Base-by-base conservation (phyloP, 2,888 invertebrate genomes). In the Macrosiphum euphorbiae region DNA sequence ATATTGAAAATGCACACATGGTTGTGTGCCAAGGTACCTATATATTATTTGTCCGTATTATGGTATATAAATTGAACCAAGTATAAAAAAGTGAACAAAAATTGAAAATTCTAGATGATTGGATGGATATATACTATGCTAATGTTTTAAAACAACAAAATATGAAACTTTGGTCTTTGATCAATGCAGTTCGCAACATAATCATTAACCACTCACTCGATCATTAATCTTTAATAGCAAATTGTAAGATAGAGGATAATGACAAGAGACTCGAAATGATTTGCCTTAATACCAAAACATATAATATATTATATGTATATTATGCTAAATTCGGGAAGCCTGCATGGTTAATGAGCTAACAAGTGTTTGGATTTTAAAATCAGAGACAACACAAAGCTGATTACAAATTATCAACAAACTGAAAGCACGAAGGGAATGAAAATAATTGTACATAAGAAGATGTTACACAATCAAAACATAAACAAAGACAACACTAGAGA, bases 311-410 rank as follows among this genome's bases (percentile, higher is more conserved):
- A 44, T 44, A 44, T 44, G 44, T 44, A 47, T 47, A 47, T 47
- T 67, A 20, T n/a, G n/a, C 55, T 55, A n/a, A 16, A 67, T n/a
- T 67, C n/a, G 16, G 7, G 7, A 67, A 67, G 67, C 67, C 1
- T n/a, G 67, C 67, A 67, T 67, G 16, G n/a, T 67, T 35, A 67
- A 67, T 67, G 55, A 88, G 41, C 41, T 88, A 58, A 55, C 28
- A 58, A 88, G 44, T 88, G 26, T 88, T 88, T 88, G 58, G 58
- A 41, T 88, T 88, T 44, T 44, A 26, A 88, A 88, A 88, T 88
- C 55, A 58, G 55, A 58, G 7, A 88, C 26, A 88, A 41, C 26
- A 58, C 55, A 88, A 88, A 58, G 88, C 88, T 55, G 88, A 88
- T 88, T 88, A 88, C 55, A 61, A 61, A 11, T 16, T 67, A 67